Conservation (phyloP, 2,113 vertebrate species). For the Plotosus lineatus region DNA sequence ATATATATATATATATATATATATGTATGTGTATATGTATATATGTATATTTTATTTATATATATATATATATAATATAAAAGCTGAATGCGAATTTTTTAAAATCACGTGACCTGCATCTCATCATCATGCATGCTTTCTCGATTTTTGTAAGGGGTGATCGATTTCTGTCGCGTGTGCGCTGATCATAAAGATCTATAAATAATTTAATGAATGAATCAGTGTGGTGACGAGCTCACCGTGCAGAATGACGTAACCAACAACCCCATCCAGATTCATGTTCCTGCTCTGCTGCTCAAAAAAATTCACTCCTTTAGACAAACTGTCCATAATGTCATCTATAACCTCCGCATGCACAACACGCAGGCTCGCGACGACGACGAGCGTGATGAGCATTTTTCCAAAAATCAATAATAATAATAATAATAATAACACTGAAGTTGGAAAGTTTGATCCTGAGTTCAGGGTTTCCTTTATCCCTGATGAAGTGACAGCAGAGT, state of each 20-base stretch:
- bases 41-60: no score
- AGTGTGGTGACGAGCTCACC: conserved; percentile 61
- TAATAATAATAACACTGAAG: neutral
- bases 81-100: no score
- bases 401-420: neutral
- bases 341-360: conserved; percentile 65
- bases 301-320: conserved; percentile 74
- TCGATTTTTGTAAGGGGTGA: no score
- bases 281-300: conserved; percentile 71
- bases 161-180: no score
- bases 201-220: neutral
- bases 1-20: no score
- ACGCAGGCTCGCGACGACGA: conserved; percentile 52
- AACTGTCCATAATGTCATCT: conserved; percentile 69
- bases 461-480: neutral
- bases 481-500: neutral
- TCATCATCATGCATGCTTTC: neutral
- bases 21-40: no score
- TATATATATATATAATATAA: no score
- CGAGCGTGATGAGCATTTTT: conserved; percentile 59
- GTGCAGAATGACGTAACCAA: conserved; percentile 79
- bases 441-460: neutral
- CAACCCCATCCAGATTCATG: conserved; percentile 80
- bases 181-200: neutral
- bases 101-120: neutral